Percentiles rank a stretch among this genome's conserved stretches.
These are phyloP conservation scores for Turdus rufiventris DNA, from an alignment of 2,113 vertebrate species.

Conservation along the genomic window DNA sequence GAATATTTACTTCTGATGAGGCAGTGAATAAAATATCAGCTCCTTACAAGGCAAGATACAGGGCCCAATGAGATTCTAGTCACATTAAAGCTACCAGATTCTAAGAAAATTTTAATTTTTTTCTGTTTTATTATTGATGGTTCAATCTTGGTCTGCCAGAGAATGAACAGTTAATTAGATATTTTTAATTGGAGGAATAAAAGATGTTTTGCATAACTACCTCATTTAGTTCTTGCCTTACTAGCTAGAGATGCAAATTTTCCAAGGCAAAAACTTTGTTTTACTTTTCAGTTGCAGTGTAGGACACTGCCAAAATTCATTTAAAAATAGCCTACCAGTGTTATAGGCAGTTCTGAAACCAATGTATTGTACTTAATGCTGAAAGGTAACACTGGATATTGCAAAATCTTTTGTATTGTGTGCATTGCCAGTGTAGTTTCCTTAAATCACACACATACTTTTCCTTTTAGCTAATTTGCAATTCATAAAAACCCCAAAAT, in stretches of 20 bases:
- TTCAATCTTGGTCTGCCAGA: neutral
- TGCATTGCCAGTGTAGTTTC: neutral
- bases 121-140: neutral
- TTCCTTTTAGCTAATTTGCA: neutral
- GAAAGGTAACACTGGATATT: neutral
- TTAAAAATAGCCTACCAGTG: neutral
- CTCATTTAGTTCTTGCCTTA: neutral
- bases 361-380: neutral
- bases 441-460: neutral
- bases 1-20: constrained; percentile 7
- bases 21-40: neutral
- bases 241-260: neutral
- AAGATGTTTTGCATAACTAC: neutral
- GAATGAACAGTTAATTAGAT: neutral
- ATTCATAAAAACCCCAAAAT: neutral
- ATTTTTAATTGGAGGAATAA: neutral
- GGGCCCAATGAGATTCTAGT: neutral
- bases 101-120: neutral
- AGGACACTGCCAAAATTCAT: neutral
- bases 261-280: neutral
- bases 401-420: neutral
- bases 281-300: neutral
- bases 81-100: neutral
- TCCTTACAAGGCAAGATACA: neutral
- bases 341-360: neutral